A percentile compares a stretch with the other conserved stretches of the same genome.
Evolutionary conservation across 2,797 vertebrate species (phyloP).

Genomic region (Enteromius mattozi): DNA sequence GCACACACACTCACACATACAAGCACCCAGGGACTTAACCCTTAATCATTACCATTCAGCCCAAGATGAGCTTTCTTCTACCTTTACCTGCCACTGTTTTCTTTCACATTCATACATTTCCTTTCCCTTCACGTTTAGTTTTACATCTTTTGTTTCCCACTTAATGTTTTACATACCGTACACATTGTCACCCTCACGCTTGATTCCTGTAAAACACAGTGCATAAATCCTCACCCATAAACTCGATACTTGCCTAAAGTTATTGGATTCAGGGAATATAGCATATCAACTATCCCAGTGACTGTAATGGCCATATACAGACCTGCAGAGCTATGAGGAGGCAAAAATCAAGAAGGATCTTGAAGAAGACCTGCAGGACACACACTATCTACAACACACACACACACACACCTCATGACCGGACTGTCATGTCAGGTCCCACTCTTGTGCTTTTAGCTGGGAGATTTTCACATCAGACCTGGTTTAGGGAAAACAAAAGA

Average conservation of each 20-base stretch:
- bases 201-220: conserved; percentile 25
- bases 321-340: background rate
- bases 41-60: conserved; percentile 29
- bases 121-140: conserved; percentile 25
- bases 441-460: background rate
- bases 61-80: conserved; percentile 44
- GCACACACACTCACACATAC: conserved; percentile 21
- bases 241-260: conserved; percentile 36
- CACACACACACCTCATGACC: conserved; percentile 1
- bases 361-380: conserved; percentile 12
- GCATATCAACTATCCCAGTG: conserved; percentile 40
- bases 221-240: conserved; percentile 22
- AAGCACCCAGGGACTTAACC: conserved; percentile 50
- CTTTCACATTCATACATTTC: conserved; percentile 10
- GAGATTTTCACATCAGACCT: conserved; percentile 23
- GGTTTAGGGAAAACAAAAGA: background rate
- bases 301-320: conserved; percentile 35
- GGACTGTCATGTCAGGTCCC: conserved; percentile 10
- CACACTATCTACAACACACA: background rate
- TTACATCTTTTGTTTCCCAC: conserved; percentile 16
- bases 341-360: background rate
- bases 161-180: background rate
- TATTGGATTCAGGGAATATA: conserved; percentile 47
- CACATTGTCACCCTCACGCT: background rate
- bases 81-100: conserved; percentile 12